Percentiles rank a stretch among this genome's conserved stretches.
These are phyloP conservation scores for Mamestra brassicae DNA, from an alignment of 2,888 invertebrate genomes.

Conservation along the genomic window DNA sequence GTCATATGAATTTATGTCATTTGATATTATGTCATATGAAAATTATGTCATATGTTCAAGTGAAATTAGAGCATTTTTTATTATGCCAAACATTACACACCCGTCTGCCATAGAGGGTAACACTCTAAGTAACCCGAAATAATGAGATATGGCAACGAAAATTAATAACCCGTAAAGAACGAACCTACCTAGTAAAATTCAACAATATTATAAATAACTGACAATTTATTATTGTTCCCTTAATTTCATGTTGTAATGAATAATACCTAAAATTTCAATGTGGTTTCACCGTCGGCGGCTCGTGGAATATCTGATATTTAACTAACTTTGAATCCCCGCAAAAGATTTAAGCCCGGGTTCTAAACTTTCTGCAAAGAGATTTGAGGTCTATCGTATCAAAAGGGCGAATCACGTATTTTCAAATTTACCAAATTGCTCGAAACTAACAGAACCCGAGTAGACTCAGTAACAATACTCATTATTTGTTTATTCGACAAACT, in stretches of 20 bases:
- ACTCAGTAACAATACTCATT: slow-evolving; percentile 34
- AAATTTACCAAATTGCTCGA: slow-evolving; percentile 54
- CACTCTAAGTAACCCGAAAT: too few species aligned
- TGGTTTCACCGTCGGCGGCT: slow-evolving; percentile 48
- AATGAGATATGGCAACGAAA: not conserved
- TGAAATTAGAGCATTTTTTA: too few species aligned
- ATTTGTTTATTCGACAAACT: slow-evolving; percentile 26
- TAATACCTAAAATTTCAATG: slow-evolving; percentile 55
- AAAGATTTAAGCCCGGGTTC: slow-evolving; percentile 71
- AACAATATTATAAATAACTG: slow-evolving; percentile 10
- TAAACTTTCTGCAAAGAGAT: slow-evolving; percentile 73
- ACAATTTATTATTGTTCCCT: slow-evolving; percentile 35
- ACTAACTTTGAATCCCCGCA: slow-evolving; percentile 71
- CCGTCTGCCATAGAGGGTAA: too few species aligned
- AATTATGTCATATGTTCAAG: too few species aligned
- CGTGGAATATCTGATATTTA: slow-evolving; percentile 61
- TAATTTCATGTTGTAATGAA: slow-evolving; percentile 43
- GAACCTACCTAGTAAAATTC: not conserved
- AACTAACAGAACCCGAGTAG: slow-evolving; percentile 29
- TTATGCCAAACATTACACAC: too few species aligned
- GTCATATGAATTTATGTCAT: too few species aligned
- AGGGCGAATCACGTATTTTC: slow-evolving; percentile 65
- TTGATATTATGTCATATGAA: too few species aligned
- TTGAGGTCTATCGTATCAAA: slow-evolving; percentile 72
- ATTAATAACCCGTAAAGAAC: slow-evolving; percentile 13